Evolutionary conservation across 1,140 invertebrate species (phyloP), one percentile per base, ranked within the genome.

Genomic region (Helicoverpa armigera): DNA sequence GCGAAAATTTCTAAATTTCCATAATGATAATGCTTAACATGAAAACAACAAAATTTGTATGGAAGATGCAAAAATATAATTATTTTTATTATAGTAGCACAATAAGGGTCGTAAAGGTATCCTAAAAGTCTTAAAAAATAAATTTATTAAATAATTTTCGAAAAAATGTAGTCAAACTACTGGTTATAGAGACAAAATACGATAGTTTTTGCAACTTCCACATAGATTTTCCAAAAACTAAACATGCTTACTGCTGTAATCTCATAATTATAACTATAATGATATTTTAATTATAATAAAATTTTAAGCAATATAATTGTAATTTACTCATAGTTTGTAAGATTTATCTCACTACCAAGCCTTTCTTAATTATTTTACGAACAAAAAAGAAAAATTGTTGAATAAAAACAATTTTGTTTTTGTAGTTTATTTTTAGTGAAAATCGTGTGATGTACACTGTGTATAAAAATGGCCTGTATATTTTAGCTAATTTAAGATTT

Each of bases 301-400:
- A 88, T 82, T 86, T 61, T 93, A 93, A 93, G 90, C 90, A 93
- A 93, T 93, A 90, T 88, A 87, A 89, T 87, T 87, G 82, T 92
- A 91, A 90, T 88, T 43, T 87, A 90, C 84, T 88, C 81, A 72
- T 91, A 92, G 65, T 69, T 29, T 84, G 35, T 88, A 89, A 90
- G 85, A 70, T 51, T 83, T 79, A 75, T 86, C 84, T 85, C 82
- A 82, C 83, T 88, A 88, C 85, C 87, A 85, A 74, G 79, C 87
- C 77, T 88, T 89, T 89, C 70, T 86, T 82, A 82, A 51, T 78
- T 82, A 83, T 63, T 74, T 65, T 65, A 75, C 53, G 76, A 65
- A 54, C 29, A 78, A 67, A 56, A 54, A 51, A 76, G 54, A 18
- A 76, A 58, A 23, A 54, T 75, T 77, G 53, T 76, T 43, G 53